phyloP scores from a whole-genome alignment of 2,797 vertebrate genomes.

The Sebastes vulpes region DNA sequence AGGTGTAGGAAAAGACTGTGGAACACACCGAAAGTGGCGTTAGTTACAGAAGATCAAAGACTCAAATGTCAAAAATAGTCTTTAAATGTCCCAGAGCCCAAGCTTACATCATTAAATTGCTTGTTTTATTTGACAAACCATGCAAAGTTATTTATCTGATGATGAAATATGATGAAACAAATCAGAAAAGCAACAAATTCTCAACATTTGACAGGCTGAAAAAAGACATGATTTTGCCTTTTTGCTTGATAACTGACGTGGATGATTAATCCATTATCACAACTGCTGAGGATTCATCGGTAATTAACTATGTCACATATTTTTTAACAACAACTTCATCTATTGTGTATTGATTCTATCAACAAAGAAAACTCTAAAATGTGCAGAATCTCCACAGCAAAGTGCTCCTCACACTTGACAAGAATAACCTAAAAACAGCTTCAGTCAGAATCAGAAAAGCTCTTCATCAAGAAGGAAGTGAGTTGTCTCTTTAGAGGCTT shows the following conservation, averaged over 20 bases:
- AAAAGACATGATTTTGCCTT: background rate
- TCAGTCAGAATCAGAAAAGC: conserved; percentile 19
- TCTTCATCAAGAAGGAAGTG: background rate
- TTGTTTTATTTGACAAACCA: background rate
- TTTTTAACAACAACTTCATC: background rate
- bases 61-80: background rate
- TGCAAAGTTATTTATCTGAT: background rate
- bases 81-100: background rate
- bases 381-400: background rate
- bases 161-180: background rate
- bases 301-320: background rate
- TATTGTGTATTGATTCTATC: background rate
- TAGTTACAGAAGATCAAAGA: background rate
- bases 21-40: too few relatives aligned
- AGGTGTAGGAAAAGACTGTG: background rate
- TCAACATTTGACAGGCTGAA: background rate
- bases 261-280: background rate
- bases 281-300: background rate
- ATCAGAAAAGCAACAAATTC: background rate
- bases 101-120: background rate
- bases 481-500: background rate
- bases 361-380: background rate
- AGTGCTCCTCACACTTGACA: background rate
- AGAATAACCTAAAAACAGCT: background rate
- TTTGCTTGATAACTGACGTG: background rate